Conservation (phyloP, 2,888 invertebrate genomes). For the Oxycera nigricornis region DNA sequence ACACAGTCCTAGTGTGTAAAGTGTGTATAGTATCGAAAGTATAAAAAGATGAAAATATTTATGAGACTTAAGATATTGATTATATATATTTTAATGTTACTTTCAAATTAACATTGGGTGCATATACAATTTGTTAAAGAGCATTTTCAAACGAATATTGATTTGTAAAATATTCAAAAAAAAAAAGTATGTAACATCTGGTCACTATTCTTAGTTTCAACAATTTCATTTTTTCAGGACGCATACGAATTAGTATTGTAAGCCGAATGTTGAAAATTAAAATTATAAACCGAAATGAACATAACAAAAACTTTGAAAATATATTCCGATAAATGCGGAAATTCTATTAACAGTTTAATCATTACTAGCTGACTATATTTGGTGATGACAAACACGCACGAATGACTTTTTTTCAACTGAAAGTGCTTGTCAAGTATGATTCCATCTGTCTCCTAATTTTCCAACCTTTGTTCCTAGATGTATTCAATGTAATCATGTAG, state of each 20-base stretch:
- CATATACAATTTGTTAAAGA: too few species aligned
- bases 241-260: background rate
- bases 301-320: background rate
- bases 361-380: constrained; percentile 44
- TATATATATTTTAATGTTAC: background rate
- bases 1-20: constrained; percentile 34
- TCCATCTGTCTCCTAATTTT: background rate
- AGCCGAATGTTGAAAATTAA: background rate
- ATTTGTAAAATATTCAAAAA: background rate
- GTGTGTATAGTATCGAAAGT: constrained; percentile 28
- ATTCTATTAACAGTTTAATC: constrained; percentile 27
- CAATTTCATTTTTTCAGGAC: background rate
- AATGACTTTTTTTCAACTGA: constrained; percentile 8
- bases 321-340: constrained; percentile 1
- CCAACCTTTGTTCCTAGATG: background rate
- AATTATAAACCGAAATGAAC: background rate
- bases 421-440: background rate
- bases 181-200: background rate
- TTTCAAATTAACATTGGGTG: too few species aligned
- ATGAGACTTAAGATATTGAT: background rate
- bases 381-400: constrained; percentile 21
- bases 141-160: too few species aligned
- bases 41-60: background rate
- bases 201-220: constrained; percentile 24
- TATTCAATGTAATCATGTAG: background rate